Evolutionary conservation across 2,797 vertebrate species (phyloP).

Genomic region (Anguilla anguilla): DNA sequence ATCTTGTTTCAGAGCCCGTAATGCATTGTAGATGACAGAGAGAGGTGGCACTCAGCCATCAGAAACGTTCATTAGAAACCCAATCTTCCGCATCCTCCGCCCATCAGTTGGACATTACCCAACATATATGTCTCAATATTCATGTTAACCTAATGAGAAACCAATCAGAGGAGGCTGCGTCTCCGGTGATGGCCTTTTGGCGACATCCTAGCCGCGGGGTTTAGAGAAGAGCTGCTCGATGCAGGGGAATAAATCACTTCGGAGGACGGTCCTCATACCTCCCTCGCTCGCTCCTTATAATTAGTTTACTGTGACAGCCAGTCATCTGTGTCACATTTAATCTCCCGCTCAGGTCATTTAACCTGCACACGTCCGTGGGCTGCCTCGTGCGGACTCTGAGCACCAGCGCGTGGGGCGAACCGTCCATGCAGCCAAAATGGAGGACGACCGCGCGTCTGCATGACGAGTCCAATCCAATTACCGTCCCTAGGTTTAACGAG

Average conservation of each 20-base stretch:
- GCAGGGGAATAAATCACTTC: not conserved
- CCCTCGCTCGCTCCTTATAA: not conserved
- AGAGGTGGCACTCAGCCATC: not conserved
- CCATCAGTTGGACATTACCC: not conserved
- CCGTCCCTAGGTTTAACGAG: not conserved
- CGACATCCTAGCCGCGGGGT: not conserved
- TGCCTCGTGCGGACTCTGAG: not conserved
- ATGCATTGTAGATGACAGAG: slow-evolving; percentile 1
- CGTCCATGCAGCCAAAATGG: not conserved
- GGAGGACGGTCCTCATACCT: not conserved
- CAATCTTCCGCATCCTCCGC: not conserved
- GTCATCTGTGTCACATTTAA: not conserved
- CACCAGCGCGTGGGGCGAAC: not conserved
- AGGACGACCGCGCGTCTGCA: not conserved
- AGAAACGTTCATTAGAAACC: not conserved
- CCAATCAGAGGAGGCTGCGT: not conserved
- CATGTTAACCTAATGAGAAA: slow-evolving; percentile 2
- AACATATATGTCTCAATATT: not conserved
- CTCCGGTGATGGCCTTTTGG: not conserved
- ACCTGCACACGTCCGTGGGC: not conserved
- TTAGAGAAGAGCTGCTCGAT: not conserved
- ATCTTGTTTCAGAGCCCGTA: not conserved
- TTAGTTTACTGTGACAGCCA: slow-evolving; percentile 7
- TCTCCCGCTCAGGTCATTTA: not conserved
- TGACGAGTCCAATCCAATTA: not conserved